These are phyloP conservation scores for Neosilurus mollespiculum DNA, from an alignment of 2,797 vertebrate genomes.

Conservation along the genomic window DNA sequence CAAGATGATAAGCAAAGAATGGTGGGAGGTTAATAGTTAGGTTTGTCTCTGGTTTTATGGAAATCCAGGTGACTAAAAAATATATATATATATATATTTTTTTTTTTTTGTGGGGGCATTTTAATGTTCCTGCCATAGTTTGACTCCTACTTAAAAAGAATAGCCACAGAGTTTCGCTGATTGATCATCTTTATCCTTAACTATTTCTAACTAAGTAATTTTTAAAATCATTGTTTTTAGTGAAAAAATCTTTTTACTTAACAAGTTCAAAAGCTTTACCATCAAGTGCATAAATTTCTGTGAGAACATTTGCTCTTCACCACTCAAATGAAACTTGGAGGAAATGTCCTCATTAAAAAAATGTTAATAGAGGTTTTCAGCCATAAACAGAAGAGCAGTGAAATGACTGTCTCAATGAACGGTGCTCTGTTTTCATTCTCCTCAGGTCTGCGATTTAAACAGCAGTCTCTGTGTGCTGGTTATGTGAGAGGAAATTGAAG, in stretches of 20 bases:
- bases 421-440: slow-evolving; percentile 48
- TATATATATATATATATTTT: no score
- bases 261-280: neutral
- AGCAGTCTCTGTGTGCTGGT: slow-evolving; percentile 65
- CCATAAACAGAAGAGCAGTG: slow-evolving; percentile 9
- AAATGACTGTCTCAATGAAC: slow-evolving; percentile 35
- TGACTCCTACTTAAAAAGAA: no score
- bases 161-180: neutral
- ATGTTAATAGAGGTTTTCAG: neutral
- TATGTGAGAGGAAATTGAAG: slow-evolving; percentile 64
- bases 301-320: neutral
- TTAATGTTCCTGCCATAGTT: no score
- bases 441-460: slow-evolving; percentile 58
- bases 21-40: no score
- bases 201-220: no score
- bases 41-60: neutral
- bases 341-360: neutral
- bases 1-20: neutral
- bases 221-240: neutral
- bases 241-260: neutral
- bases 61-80: neutral
- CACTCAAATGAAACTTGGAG: neutral
- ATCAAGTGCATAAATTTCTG: neutral
- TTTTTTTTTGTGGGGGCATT: neutral
- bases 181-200: neutral